These are phyloP conservation scores for Oreochromis grahami DNA, from an alignment of 2,797 vertebrate genomes.

Conservation along the genomic window DNA sequence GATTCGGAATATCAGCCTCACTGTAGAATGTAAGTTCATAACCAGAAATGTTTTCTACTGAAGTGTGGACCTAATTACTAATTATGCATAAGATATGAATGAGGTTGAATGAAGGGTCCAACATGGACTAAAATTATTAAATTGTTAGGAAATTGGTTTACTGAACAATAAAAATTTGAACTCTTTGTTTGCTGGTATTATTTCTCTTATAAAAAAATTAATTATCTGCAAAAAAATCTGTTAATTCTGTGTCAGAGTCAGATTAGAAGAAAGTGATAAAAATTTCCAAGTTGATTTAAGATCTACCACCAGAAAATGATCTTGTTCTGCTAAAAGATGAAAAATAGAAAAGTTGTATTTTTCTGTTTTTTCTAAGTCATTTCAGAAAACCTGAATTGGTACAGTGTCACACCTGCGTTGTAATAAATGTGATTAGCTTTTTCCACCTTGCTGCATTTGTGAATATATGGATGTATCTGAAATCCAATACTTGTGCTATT, in stretches of 20 bases:
- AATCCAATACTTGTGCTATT: neutral
- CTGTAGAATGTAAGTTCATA: slow-evolving; percentile 60
- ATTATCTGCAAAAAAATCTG: neutral
- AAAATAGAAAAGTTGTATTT: neutral
- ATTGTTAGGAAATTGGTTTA: neutral
- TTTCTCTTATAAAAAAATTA: neutral
- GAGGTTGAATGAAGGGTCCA: no score
- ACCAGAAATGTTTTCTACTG: neutral
- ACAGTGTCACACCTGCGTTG: neutral
- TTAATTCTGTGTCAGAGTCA: neutral
- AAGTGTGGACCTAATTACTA: neutral
- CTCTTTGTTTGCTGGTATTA: neutral
- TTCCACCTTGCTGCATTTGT: neutral
- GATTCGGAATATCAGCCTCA: slow-evolving; percentile 8
- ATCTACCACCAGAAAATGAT: neutral
- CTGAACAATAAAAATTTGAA: accelerated
- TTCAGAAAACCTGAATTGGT: neutral
- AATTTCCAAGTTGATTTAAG: neutral
- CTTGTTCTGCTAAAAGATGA: neutral
- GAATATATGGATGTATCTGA: neutral
- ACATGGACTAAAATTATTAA: neutral
- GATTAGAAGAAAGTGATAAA: neutral
- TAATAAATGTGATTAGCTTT: neutral
- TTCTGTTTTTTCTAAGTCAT: neutral
- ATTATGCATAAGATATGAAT: neutral